Conservation (phyloP, 1,140 invertebrate genomes). For the Cylas formicarius region DNA sequence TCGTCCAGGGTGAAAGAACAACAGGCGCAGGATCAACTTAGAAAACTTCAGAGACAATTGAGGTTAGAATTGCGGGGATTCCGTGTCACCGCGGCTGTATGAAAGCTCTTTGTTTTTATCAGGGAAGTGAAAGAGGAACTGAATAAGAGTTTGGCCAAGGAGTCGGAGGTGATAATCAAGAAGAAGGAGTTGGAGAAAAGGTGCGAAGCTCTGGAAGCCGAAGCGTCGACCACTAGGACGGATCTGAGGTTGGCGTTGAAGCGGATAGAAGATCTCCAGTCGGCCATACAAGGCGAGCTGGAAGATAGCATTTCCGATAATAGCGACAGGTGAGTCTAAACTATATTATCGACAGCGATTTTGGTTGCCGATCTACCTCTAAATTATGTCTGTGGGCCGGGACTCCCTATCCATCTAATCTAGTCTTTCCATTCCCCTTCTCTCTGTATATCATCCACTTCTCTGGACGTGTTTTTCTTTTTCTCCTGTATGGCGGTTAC, state of each 20-base stretch:
- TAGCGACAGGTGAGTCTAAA: constrained; percentile 51
- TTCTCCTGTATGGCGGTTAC: too few relatives aligned
- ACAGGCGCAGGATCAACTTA: constrained; percentile 64
- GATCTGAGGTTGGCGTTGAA: constrained; percentile 76
- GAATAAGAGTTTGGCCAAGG: constrained; percentile 54
- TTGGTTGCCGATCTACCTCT: neutral
- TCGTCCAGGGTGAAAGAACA: constrained; percentile 63
- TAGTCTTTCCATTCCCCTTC: neutral
- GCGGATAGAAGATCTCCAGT: constrained; percentile 75
- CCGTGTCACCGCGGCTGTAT: too few relatives aligned
- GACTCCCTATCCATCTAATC: constrained; percentile 4
- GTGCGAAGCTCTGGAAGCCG: constrained; percentile 57
- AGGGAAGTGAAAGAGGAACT: constrained; percentile 69
- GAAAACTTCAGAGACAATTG: constrained; percentile 61
- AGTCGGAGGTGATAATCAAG: constrained; percentile 63
- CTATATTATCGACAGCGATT: neutral
- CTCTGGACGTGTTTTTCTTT: constrained; percentile 2
- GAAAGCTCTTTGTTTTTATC: constrained; percentile 12
- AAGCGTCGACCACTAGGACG: constrained; percentile 53
- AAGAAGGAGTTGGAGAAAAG: constrained; percentile 63
- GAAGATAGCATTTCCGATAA: constrained; percentile 56
- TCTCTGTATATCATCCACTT: neutral
- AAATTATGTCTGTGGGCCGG: neutral
- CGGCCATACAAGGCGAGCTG: constrained; percentile 71
- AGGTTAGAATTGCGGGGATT: constrained; percentile 19